A percentile compares a stretch with the other conserved stretches of the same genome.
Conservation (phyloP, 2,113 vertebrate species). For the Poeciliopsis prolifica region DNA sequence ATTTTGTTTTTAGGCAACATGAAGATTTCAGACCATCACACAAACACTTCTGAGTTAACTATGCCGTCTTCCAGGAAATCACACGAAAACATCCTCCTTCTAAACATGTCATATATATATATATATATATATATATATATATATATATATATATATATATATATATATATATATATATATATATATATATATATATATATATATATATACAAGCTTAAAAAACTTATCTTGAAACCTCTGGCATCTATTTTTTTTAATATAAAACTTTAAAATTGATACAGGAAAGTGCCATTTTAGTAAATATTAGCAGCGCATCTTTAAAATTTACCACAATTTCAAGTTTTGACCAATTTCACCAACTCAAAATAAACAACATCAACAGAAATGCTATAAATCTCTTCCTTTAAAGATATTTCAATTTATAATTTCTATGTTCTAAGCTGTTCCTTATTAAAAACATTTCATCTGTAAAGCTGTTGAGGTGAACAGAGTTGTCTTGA, state of each 20-base stretch:
- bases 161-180: too few relatives aligned
- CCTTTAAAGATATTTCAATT: not conserved
- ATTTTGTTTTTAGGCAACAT: not conserved
- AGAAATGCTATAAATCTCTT: not conserved
- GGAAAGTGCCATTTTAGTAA: not conserved
- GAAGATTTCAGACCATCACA: not conserved
- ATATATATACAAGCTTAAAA: not conserved
- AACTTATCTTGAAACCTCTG: not conserved
- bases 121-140: too few relatives aligned
- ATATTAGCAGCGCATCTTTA: not conserved
- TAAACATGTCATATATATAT: too few relatives aligned
- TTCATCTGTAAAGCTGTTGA: not conserved
- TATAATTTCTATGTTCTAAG: not conserved
- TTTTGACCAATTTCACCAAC: not conserved
- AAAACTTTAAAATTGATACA: not conserved
- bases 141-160: too few relatives aligned
- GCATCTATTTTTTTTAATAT: not conserved
- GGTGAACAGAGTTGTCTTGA: not conserved
- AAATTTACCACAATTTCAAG: not conserved
- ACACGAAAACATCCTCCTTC: too few relatives aligned
- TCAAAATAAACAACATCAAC: not conserved
- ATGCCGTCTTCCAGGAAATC: not conserved
- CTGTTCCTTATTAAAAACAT: not conserved
- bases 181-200: too few relatives aligned
- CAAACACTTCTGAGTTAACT: not conserved